These are phyloP conservation scores for Apamea crenata DNA, from an alignment of 2,888 invertebrate genomes.

Conservation along the genomic window DNA sequence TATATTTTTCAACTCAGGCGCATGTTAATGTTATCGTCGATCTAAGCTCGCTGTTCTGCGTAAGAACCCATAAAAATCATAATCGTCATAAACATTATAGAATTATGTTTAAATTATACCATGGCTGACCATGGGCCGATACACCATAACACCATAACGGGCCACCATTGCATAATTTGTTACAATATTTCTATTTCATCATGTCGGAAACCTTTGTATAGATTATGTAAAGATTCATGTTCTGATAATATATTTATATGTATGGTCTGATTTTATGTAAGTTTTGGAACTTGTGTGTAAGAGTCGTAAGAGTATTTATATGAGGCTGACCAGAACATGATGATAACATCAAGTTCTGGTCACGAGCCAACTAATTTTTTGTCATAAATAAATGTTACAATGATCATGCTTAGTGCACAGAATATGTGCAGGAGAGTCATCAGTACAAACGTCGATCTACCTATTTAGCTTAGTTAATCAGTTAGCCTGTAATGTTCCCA, in stretches of 20 bases:
- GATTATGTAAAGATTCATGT: conserved; percentile 47
- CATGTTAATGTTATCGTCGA: conserved; percentile 50
- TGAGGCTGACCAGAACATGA: too few species aligned
- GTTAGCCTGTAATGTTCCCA: too few species aligned
- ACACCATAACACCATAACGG: conserved; percentile 55
- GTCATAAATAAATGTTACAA: background rate
- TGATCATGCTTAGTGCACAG: background rate
- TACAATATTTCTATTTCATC: conserved; percentile 49
- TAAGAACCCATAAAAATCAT: conserved; percentile 64
- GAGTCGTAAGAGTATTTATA: background rate
- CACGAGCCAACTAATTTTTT: background rate
- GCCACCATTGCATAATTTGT: conserved; percentile 55
- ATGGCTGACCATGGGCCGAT: conserved; percentile 50
- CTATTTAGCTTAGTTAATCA: background rate
- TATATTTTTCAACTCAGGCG: conserved; percentile 48
- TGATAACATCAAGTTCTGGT: too few species aligned
- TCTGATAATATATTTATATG: conserved; percentile 21
- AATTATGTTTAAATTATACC: conserved; percentile 70
- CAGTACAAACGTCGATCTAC: background rate
- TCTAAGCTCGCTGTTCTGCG: conserved; percentile 61
- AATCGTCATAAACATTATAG: conserved; percentile 67
- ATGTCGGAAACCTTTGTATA: conserved; percentile 42
- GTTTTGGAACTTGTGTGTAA: conserved; percentile 8
- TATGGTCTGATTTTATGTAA: conserved; percentile 29
- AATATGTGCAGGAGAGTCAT: background rate